Evolutionary conservation across 2,113 vertebrate species (phyloP).

Genomic region (Panurus biarmicus): DNA sequence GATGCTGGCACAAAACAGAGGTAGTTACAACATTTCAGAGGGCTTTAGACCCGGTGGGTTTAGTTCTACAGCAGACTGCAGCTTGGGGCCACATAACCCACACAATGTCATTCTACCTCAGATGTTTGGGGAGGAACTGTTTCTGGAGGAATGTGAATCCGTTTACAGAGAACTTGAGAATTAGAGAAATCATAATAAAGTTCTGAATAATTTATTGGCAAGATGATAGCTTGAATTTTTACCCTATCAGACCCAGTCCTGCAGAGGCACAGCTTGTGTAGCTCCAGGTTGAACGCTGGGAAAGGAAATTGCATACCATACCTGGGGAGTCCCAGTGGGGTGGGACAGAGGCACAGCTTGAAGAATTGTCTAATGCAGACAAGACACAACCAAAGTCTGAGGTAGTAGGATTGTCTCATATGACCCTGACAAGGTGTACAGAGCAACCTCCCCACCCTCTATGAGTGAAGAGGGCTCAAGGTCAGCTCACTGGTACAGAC

Average conservation of each 20-base stretch:
- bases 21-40: background rate
- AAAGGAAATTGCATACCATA: background rate
- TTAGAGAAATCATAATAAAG: background rate
- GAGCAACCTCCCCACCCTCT: background rate
- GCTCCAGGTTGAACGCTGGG: background rate
- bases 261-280: background rate
- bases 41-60: background rate
- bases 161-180: background rate
- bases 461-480: background rate
- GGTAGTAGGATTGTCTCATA: background rate
- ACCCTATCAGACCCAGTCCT: background rate
- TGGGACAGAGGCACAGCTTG: background rate
- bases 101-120: background rate
- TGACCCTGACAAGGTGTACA: background rate
- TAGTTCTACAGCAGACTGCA: background rate
- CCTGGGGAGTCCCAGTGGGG: accelerated
- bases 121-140: background rate
- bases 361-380: background rate
- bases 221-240: background rate
- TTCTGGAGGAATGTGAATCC: background rate
- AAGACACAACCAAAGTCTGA: background rate
- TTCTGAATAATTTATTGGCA: background rate
- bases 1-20: background rate
- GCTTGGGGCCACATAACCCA: background rate
- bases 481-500: background rate